Conservation (phyloP, 2,797 vertebrate genomes). For the Anabas testudineus region DNA sequence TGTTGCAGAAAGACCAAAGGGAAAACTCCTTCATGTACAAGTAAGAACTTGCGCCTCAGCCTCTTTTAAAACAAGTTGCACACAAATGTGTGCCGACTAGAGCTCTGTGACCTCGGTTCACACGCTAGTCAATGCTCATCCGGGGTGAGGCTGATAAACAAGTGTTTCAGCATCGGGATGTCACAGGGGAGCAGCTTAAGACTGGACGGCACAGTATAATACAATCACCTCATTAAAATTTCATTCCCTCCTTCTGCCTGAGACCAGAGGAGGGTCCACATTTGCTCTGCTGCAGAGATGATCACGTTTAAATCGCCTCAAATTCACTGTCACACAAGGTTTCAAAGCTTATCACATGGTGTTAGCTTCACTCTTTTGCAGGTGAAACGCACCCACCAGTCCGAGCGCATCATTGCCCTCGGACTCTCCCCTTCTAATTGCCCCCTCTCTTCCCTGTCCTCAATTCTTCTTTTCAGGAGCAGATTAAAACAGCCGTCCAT, state of each 20-base stretch:
- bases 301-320: constrained; percentile 44
- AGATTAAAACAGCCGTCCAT: constrained; percentile 67
- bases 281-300: constrained; percentile 59
- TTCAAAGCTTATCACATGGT: not conserved
- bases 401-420: not conserved
- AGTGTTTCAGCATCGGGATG: constrained; percentile 31
- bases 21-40: constrained; percentile 17
- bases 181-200: constrained; percentile 55
- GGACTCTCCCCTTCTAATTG: constrained; percentile 39
- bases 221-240: constrained; percentile 74
- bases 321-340: constrained; percentile 27
- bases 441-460: constrained; percentile 31
- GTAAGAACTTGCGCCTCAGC: constrained; percentile 28
- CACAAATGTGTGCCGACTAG: constrained; percentile 11
- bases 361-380: constrained; percentile 12
- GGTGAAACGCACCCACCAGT: constrained; percentile 31
- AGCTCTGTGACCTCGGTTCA: constrained; percentile 31
- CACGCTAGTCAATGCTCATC: constrained; percentile 30
- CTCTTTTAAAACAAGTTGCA: constrained; percentile 28
- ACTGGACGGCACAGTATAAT: constrained; percentile 53
- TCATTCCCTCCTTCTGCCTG: constrained; percentile 59
- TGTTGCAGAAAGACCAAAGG: constrained; percentile 18
- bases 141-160: constrained; percentile 51
- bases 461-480: constrained; percentile 61
- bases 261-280: constrained; percentile 45